A percentile compares a stretch with the other conserved stretches of the same genome.
Conservation (phyloP, 2,888 invertebrate genomes). For the Phaonia tiefii region DNA sequence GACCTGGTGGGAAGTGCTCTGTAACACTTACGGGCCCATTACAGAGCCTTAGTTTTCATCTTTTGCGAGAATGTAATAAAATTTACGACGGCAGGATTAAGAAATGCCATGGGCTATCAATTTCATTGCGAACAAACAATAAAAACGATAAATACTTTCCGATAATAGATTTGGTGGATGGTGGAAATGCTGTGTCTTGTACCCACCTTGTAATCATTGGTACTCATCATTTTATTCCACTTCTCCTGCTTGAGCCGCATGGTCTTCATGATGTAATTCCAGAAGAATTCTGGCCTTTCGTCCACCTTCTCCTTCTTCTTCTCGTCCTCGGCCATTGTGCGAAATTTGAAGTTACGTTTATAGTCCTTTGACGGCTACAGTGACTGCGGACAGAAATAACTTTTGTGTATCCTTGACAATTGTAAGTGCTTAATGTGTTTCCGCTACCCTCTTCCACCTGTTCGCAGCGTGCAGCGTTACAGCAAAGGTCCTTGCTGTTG, state of each 20-base stretch:
- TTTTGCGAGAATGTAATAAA: background rate
- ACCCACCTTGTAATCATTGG: slow-evolving; percentile 71
- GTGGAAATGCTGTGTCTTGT: background rate
- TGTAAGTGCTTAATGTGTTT: slow-evolving; percentile 45
- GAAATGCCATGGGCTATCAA: slow-evolving; percentile 16
- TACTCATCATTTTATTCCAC: slow-evolving; percentile 74
- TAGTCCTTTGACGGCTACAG: slow-evolving; percentile 21
- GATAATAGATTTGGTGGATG: slow-evolving; percentile 43
- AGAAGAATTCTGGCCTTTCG: slow-evolving; percentile 71
- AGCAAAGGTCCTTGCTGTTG: background rate
- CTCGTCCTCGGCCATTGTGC: slow-evolving; percentile 68
- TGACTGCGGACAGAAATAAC: background rate
- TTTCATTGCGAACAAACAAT: slow-evolving; percentile 21
- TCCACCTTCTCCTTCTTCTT: slow-evolving; percentile 68
- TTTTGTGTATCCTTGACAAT: slow-evolving; percentile 45
- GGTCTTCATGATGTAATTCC: slow-evolving; percentile 74
- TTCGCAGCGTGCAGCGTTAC: no score
- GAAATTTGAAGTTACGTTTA: slow-evolving; percentile 46
- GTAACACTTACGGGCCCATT: no score
- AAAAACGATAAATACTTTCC: slow-evolving; percentile 23
- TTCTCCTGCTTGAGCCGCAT: slow-evolving; percentile 74
- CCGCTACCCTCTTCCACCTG: background rate
- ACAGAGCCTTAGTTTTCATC: no score
- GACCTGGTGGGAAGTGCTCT: no score
- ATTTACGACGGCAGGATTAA: background rate